phyloP scores from a whole-genome alignment of 2,888 invertebrate species.

The Dicycla oo region DNA sequence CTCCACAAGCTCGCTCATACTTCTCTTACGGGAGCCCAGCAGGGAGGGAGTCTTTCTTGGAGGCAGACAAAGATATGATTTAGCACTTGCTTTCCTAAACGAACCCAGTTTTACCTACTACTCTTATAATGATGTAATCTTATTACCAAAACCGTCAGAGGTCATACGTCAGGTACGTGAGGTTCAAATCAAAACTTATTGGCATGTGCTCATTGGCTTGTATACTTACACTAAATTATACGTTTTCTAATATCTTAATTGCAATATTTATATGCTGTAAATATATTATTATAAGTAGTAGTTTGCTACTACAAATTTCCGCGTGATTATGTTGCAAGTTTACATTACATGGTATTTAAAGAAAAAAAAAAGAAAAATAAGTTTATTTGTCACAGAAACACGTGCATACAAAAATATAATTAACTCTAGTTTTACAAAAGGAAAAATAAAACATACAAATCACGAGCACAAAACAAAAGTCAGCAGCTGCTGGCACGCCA shows the following conservation, averaged over 20 bases:
- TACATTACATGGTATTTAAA: too few relatives aligned
- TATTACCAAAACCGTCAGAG: not conserved
- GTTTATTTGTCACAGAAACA: too few relatives aligned
- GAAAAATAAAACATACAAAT: too few relatives aligned
- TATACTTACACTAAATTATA: constrained; percentile 7
- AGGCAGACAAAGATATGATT: not conserved
- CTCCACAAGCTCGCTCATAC: too few relatives aligned
- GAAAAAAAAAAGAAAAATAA: too few relatives aligned
- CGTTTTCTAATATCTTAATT: constrained; percentile 2
- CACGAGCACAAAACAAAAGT: too few relatives aligned
- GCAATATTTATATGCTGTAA: not conserved
- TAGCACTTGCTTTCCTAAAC: not conserved
- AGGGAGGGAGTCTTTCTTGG: too few relatives aligned
- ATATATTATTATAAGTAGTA: not conserved
- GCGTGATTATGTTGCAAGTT: not conserved
- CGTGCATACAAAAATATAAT: too few relatives aligned
- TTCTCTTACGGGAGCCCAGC: too few relatives aligned
- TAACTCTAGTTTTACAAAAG: too few relatives aligned
- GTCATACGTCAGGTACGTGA: not conserved
- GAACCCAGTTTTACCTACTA: not conserved
- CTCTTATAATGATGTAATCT: not conserved
- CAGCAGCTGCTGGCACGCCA: too few relatives aligned
- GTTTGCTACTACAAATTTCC: not conserved
- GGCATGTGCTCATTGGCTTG: constrained; percentile 3
- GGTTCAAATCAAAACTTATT: not conserved